Evolutionary conservation across 2,797 vertebrate species (phyloP).

Genomic region (Gobio occitaniae): DNA sequence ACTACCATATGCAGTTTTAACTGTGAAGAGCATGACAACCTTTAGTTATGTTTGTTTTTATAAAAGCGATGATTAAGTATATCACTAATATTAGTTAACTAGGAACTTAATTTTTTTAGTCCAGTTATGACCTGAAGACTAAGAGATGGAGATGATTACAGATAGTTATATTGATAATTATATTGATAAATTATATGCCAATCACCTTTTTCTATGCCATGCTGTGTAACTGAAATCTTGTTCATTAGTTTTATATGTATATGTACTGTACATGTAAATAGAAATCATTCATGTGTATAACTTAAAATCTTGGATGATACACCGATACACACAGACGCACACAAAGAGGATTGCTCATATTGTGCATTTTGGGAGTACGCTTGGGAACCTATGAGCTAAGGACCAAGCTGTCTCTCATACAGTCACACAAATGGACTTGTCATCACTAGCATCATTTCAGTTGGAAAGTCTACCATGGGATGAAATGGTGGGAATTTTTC

Average conservation of each 20-base stretch:
- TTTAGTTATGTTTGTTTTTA: conserved; percentile 55
- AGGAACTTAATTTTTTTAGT: conserved; percentile 45
- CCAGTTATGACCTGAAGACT: conserved; percentile 43
- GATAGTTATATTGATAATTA: conserved; percentile 56
- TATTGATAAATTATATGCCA: conserved; percentile 60
- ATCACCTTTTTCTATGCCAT: conserved; percentile 66
- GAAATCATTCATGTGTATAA: conserved; percentile 56
- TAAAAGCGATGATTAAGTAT: conserved; percentile 41
- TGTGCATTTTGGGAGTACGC: conserved; percentile 17
- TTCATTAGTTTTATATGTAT: conserved; percentile 67
- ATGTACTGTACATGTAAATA: conserved; percentile 63
- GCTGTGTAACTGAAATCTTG: conserved; percentile 62
- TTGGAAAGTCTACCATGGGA: conserved; percentile 40
- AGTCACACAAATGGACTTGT: conserved; percentile 49
- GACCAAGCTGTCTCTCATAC: conserved; percentile 23
- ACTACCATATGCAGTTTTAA: conserved; percentile 63
- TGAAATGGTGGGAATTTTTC: conserved; percentile 62
- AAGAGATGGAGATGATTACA: conserved; percentile 40
- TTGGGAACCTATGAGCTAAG: conserved; percentile 16
- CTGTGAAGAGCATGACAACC: conserved; percentile 62
- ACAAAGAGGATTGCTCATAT: conserved; percentile 41
- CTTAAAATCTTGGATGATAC: conserved; percentile 53
- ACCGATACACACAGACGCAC: conserved; percentile 49
- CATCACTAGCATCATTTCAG: conserved; percentile 48
- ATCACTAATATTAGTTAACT: conserved; percentile 55